Base-by-base conservation (phyloP, 2,797 vertebrate genomes). In the Acipenser oxyrinchus region DNA sequence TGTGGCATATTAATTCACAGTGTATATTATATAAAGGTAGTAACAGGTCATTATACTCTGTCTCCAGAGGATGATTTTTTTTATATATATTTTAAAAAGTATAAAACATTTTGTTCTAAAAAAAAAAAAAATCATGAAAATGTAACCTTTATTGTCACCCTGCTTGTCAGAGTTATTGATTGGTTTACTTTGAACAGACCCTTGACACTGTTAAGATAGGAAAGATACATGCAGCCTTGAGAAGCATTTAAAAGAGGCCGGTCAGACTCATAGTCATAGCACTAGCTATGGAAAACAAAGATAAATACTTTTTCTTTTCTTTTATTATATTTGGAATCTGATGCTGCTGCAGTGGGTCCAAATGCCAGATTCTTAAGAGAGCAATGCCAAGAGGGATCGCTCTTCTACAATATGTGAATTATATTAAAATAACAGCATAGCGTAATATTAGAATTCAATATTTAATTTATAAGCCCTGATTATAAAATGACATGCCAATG, bases 151-250 rank as follows among this genome's bases (percentile, higher is more conserved):
- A 75, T 82, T 84, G 82, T 87, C 84, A 85, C 82, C 83, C 78
- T 80, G 82, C 79, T 79, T 85, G 82, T 82, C 79, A 83, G 82
- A 73, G 69, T 74, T 87, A 84, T 84, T 83, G 84, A 86, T 86
- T 83, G 78, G 78, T 81, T 87, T 76, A 78, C 83, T 86, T 86
- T 88, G 83, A 86, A 87, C 79, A 83, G 83, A 81, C 79, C 81
- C 82, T 83, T 83, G 84, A 84, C 84, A 85, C 80, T 76, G 77
- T 82, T 86, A 80, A 78, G 65, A 86, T 83, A 78, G 82, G 82
- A 78, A 86, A 80, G 76, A 77, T 77, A 74, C 71, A 78, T 68
- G 75, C 76, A 68, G 78, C 75, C 81, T 82, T 65, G 72, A 76
- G 83, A 78, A 80, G 77, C 72, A 72, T 76, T 63, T 74, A 71